phyloP scores from a whole-genome alignment of 92 coral and sea anemone species.

The Zoanthus solanderi region DNA sequence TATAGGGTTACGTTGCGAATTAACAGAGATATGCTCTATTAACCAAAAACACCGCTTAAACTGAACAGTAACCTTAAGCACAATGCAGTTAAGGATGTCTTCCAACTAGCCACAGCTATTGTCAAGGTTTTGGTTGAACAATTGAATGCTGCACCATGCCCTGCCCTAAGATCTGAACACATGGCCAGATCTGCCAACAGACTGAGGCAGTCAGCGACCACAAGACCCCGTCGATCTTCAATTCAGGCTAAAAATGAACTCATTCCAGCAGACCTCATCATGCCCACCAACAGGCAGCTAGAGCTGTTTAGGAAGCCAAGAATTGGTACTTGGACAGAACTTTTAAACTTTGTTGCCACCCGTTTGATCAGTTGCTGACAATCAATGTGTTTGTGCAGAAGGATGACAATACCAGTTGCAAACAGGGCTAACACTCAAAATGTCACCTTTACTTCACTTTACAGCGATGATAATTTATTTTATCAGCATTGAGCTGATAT shows the following conservation, averaged over 20 bases:
- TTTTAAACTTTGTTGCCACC: not conserved
- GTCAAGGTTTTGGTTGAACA: constrained; percentile 1
- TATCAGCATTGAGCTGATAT: no score
- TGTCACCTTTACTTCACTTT: no score
- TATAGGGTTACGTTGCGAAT: no score
- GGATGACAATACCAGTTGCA: no score
- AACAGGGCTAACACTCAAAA: no score
- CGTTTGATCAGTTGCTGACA: not conserved
- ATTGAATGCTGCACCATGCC: not conserved
- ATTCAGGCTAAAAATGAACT: not conserved
- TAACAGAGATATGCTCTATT: no score
- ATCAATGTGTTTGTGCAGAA: not conserved
- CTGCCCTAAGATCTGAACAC: not conserved
- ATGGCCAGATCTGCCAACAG: not conserved
- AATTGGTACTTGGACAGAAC: not conserved
- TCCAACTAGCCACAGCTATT: not conserved
- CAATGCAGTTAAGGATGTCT: not conserved
- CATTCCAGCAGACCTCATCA: not conserved
- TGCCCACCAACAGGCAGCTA: not conserved
- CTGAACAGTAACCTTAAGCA: no score
- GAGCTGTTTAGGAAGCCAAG: not conserved
- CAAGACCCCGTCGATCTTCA: not conserved
- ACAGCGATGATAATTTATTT: no score
- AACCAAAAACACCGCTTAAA: no score
- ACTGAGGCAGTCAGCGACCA: not conserved